phyloP scores from a whole-genome alignment of 2,888 invertebrate genomes.

The Lithophane socia region DNA sequence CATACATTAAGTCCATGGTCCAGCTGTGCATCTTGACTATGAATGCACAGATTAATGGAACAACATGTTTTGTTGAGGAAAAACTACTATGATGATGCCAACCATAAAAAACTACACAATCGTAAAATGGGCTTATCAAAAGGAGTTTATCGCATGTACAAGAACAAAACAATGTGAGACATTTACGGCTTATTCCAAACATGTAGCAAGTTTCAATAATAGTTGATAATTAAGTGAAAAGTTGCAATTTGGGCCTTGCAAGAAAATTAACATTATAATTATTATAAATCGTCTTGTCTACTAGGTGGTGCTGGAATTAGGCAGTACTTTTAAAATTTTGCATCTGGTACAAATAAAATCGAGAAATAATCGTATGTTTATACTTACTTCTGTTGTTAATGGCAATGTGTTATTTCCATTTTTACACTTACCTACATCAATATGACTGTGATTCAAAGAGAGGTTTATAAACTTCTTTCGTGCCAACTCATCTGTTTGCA shows the following conservation, averaged over 20 bases:
- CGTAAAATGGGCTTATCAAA: slow-evolving; percentile 66
- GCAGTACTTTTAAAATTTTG: neutral
- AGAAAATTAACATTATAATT: neutral
- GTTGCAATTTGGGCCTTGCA: neutral
- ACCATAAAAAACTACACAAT: slow-evolving; percentile 45
- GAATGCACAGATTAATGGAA: slow-evolving; percentile 10
- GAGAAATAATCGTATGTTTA: slow-evolving; percentile 19
- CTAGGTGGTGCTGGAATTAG: neutral
- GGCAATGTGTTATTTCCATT: slow-evolving; percentile 22
- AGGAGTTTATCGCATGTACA: slow-evolving; percentile 56
- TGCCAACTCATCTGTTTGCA: slow-evolving; percentile 82
- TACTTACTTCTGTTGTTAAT: slow-evolving; percentile 46
- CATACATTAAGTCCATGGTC: slow-evolving; percentile 3
- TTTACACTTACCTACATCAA: slow-evolving; percentile 82
- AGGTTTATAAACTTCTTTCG: slow-evolving; percentile 65
- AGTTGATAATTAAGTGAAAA: slow-evolving; percentile 9
- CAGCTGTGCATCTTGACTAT: slow-evolving; percentile 5
- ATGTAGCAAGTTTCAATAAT: slow-evolving; percentile 18
- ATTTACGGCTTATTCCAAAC: slow-evolving; percentile 47
- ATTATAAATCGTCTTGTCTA: neutral
- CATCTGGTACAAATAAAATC: neutral
- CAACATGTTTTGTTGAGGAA: slow-evolving; percentile 26
- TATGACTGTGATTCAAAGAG: slow-evolving; percentile 32
- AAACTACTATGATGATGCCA: slow-evolving; percentile 37
- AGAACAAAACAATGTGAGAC: slow-evolving; percentile 39